Percentiles rank a stretch among this genome's conserved stretches.
phyloP scores from a whole-genome alignment of 30 jellyfish, hydroid and myxozoan species.

The Aurelia coerulea region DNA sequence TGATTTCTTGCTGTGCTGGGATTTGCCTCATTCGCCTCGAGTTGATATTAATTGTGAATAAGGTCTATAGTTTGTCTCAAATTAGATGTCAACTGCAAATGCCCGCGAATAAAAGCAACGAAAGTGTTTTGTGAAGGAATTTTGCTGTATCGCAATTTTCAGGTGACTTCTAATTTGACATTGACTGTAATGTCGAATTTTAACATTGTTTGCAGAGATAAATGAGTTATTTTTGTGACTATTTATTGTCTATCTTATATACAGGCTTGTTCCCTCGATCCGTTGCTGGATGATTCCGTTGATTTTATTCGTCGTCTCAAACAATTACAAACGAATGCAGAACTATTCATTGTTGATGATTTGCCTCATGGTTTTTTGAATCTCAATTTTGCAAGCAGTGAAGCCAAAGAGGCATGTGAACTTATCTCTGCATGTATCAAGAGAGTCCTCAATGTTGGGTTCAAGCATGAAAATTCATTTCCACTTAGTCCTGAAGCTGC shows the following conservation, averaged over 20 bases:
- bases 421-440: slow-evolving; percentile 90
- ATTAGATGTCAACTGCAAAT: too few species aligned
- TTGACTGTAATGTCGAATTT: too few species aligned
- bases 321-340: slow-evolving; percentile 67
- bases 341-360: slow-evolving; percentile 88
- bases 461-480: slow-evolving; percentile 71
- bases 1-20: too few species aligned
- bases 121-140: too few species aligned
- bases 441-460: slow-evolving; percentile 74
- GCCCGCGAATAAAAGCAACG: too few species aligned
- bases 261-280: slow-evolving; percentile 98
- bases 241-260: neutral
- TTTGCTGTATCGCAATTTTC: too few species aligned
- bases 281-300: slow-evolving; percentile 95
- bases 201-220: too few species aligned
- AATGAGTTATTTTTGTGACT: too few species aligned
- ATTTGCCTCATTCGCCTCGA: too few species aligned
- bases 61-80: too few species aligned
- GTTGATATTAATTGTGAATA: too few species aligned
- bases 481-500: slow-evolving; percentile 61
- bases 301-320: slow-evolving; percentile 83
- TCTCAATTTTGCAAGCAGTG: slow-evolving; percentile 86
- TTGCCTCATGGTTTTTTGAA: slow-evolving; percentile 98
- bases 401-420: slow-evolving; percentile 94
- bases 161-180: too few species aligned